Evolutionary conservation across 1,140 invertebrate genomes (phyloP), one percentile per base, ranked within the genome.

Genomic region (Cotesia glomerata): DNA sequence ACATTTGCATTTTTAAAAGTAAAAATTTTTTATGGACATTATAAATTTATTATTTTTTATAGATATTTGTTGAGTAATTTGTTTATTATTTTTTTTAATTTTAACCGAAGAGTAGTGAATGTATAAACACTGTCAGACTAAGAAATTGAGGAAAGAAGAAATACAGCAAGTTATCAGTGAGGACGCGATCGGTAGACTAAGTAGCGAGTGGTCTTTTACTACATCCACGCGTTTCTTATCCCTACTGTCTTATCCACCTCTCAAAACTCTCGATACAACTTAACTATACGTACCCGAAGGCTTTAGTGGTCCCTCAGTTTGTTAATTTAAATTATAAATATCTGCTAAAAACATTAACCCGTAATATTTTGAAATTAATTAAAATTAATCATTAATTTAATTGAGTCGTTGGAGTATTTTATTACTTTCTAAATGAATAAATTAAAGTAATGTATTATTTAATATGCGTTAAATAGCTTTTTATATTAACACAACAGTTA

Each of bases 111-210:
- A 58, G 9, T 58, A 58, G 16, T 26, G 56, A 58, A 18, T 58
- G 18, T 18, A 58, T 58, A 16, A 18, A 9, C 16, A 58, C 56
- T 58, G 56, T 58, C 56, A 58, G 56, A 35, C 59, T 62, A 35
- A 62, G 32, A 62, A 36, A 34, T 35, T 5, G 13, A 35, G 13
- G 59, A 18, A 63, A 52, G 45, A n/a, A 45, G 56, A 35, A 49
- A 59, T 26, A 13, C n/a, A 59, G 79, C 80, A 84, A 85, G 84
- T 82, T 83, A 80, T 80, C 81, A 79, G 81, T 77, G 72, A 82
- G 79, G 81, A 85, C 82, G 84, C 84, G 82, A 80, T 84, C 79
- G 84, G 82, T 79, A 82, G 84, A 86, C 84, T 86, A 85, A 84
- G 82, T 82, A 56, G 75, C 79, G 80, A 79, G 76, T 79, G 79